Evolutionary conservation across 1,140 invertebrate species (phyloP).

Genomic region (Ptiloglossa arizonensis): DNA sequence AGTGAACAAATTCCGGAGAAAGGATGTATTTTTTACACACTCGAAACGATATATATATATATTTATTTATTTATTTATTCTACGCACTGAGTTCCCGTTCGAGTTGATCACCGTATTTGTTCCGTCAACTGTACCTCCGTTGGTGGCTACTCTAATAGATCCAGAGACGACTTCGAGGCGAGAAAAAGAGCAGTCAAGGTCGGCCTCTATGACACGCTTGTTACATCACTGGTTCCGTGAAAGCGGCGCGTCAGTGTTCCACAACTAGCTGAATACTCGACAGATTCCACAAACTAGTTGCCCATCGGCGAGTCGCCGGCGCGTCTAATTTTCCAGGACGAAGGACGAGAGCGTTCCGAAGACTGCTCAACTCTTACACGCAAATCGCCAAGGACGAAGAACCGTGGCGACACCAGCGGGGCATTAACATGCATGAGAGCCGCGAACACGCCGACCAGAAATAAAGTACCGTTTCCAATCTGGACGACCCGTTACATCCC

Average conservation of each 20-base stretch:
- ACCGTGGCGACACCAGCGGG: constrained; percentile 28
- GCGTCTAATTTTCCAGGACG: constrained; percentile 23
- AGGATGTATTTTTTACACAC: no score
- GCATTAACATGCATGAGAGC: constrained; percentile 62
- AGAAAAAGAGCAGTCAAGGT: constrained; percentile 33
- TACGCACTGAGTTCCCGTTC: no score
- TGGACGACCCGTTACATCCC: constrained; percentile 70
- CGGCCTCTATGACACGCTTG: constrained; percentile 1
- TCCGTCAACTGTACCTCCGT: no score
- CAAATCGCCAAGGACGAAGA: constrained; percentile 46
- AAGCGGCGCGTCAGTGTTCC: background rate
- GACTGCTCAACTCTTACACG: no score
- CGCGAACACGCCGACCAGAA: constrained; percentile 36
- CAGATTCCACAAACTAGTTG: constrained; percentile 13
- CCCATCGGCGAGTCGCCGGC: background rate
- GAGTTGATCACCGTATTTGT: no score
- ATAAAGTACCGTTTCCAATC: constrained; percentile 72
- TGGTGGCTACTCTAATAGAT: constrained; percentile 1
- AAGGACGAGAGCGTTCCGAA: no score
- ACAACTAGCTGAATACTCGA: background rate
- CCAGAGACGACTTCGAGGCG: background rate
- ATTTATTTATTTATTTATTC: no score
- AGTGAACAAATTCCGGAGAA: no score
- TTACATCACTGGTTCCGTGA: constrained; percentile 20
- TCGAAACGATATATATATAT: no score